Evolutionary conservation across 2,888 invertebrate genomes (phyloP), one percentile per base, ranked within the genome.

Genomic region (Pyrochroa serraticornis): DNA sequence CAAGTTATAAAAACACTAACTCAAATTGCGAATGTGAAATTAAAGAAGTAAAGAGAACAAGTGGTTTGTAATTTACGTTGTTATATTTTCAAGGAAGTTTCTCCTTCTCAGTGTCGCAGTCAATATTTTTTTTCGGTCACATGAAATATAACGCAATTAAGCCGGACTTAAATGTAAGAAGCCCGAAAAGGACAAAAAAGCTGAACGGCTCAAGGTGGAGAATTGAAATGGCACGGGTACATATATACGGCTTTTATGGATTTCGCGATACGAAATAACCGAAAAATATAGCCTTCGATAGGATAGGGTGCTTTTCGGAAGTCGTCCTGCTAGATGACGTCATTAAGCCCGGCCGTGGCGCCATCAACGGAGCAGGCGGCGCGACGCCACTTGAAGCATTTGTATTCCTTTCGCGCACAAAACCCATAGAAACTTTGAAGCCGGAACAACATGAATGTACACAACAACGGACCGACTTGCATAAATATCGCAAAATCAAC

Each of bases 271-370:
- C 54, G 57, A 57, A 60, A 63, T 60, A 62, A 60, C 52, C 42
- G 49, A 54, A 58, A 60, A 61, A 64, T 61, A 63, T 63, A 33
- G 53, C 56, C 46, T 55, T 60, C 59, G 65, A 67, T 60, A 58
- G 62, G 57, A 59, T 60, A 62, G 69, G 68, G 67, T 64, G 69
- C 64, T 71, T 72, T 75, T 71, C 74, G 74, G 74, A 72, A 74
- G 74, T 73, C 72, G 71, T 71, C 72, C 68, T 67, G 68, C 65
- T 69, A 70, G 72, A 73, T 75, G 75, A 75, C 75, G 74, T 75
- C 74, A 75, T 75, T 74, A 75, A 71, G 71, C 55, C 62, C 62
- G 71, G 69, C 66, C 66, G 70, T 71, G 75, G 74, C 73, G 73
- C 73, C 72, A 66, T 63, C 71, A 66, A 65, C 63, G 58, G 64